phyloP scores from a whole-genome alignment of 2,888 invertebrate species.

The Diplazon laetatorius region DNA sequence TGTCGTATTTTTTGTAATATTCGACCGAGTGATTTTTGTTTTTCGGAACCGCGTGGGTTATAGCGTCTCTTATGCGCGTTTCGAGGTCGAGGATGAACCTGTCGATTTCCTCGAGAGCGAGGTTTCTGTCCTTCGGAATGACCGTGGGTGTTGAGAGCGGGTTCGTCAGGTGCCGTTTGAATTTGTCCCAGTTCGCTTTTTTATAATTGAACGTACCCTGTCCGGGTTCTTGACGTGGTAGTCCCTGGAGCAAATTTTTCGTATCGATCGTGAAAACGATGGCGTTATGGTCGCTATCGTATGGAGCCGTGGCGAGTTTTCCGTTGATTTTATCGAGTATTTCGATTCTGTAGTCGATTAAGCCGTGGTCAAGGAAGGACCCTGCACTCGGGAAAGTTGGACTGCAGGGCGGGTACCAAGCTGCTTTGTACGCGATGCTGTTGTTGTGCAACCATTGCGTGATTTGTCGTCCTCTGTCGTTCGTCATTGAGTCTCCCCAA shows the following conservation, averaged over 20 bases:
- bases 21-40: not conserved
- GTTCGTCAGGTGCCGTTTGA: not conserved
- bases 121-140: constrained; percentile 22
- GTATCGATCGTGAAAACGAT: constrained; percentile 19
- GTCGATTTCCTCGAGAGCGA: constrained; percentile 49
- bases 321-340: constrained; percentile 1
- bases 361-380: constrained; percentile 46
- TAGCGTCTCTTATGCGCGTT: constrained; percentile 3
- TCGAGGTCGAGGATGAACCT: constrained; percentile 28
- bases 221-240: not conserved
- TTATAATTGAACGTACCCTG: constrained; percentile 28
- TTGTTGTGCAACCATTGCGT: constrained; percentile 14
- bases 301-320: constrained; percentile 25
- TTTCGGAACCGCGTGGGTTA: constrained; percentile 26
- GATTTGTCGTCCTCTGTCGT: constrained; percentile 37
- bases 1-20: constrained; percentile 42
- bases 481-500: constrained; percentile 40
- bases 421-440: constrained; percentile 18
- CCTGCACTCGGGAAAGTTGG: constrained; percentile 31
- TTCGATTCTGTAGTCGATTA: constrained; percentile 28
- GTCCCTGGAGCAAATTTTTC: not conserved
- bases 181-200: constrained; percentile 51
- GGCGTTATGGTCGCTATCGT: constrained; percentile 54
- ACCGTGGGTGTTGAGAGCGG: not conserved
- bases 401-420: constrained; percentile 12